Evolutionary conservation across 2,797 vertebrate species (phyloP).

Genomic region (Enteromius mattozi): DNA sequence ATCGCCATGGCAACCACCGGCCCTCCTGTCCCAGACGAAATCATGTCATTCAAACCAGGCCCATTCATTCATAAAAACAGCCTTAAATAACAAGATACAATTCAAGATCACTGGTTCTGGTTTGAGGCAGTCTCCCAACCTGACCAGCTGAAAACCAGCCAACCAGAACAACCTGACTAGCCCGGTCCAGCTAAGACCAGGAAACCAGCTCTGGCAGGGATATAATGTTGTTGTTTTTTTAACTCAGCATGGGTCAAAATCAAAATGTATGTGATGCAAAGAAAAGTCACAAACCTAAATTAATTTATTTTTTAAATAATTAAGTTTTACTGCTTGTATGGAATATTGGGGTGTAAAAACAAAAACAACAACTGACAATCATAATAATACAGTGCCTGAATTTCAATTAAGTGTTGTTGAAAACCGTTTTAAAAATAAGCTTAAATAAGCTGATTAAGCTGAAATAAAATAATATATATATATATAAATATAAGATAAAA

Average conservation of each 20-base stretch:
- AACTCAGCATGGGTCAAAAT: background rate
- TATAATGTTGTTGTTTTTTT: background rate
- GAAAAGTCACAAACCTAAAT: background rate
- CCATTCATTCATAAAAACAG: background rate
- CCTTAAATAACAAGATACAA: background rate
- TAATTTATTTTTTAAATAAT: background rate
- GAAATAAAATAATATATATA: background rate
- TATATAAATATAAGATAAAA: too few species aligned
- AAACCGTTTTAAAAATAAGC: background rate
- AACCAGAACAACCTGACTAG: background rate
- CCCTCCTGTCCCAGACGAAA: background rate
- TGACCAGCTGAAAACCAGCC: background rate
- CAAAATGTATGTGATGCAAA: too few species aligned
- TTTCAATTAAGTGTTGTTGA: background rate
- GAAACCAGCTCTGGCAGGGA: too few species aligned
- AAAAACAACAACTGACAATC: too few species aligned
- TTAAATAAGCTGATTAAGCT: background rate
- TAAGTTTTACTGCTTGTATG: background rate
- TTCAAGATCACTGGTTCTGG: background rate
- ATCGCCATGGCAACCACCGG: constrained; percentile 39
- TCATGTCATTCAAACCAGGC: background rate
- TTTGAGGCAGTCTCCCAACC: background rate
- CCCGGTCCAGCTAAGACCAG: background rate
- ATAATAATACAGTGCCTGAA: background rate
- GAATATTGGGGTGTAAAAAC: background rate